Conservation (phyloP, 35 echinoderm and acorn worm species). For the Patiria miniata region DNA sequence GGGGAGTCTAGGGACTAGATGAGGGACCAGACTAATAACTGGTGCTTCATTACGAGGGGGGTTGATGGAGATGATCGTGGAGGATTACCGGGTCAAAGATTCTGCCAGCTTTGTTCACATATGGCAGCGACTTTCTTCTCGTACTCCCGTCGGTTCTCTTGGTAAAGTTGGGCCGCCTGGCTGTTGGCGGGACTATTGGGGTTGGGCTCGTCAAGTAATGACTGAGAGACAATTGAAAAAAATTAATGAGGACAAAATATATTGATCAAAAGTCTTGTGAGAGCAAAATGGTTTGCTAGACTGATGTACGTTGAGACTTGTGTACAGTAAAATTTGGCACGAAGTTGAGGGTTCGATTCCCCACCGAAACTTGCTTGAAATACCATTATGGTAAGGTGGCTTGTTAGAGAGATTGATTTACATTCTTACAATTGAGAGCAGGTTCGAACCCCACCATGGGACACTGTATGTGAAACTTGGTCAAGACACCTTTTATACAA, state of each 20-base stretch:
- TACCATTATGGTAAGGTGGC: too few species aligned
- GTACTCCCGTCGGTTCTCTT: conserved; percentile 97
- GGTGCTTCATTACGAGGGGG: not conserved
- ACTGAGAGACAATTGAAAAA: conserved; percentile 54
- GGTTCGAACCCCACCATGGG: too few species aligned
- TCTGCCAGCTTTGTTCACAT: conserved; percentile 92
- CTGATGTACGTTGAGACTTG: too few species aligned
- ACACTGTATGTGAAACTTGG: too few species aligned
- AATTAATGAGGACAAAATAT: not conserved
- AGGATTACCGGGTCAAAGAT: conserved; percentile 23
- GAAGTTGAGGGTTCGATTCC: too few species aligned
- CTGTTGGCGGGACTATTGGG: conserved; percentile 99
- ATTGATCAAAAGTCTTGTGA: not conserved
- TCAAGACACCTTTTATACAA: too few species aligned
- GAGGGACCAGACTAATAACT: not conserved
- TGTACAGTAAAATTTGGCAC: too few species aligned
- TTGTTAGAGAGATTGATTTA: too few species aligned
- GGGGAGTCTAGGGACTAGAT: not conserved
- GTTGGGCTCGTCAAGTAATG: conserved; percentile 96
- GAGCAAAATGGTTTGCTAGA: too few species aligned
- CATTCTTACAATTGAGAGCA: too few species aligned
- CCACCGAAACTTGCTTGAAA: too few species aligned
- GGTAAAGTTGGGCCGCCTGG: conserved; percentile 92
- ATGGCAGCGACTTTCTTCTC: conserved; percentile 94
- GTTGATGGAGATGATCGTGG: not conserved